Evolutionary conservation across 2,797 vertebrate species (phyloP).

Genomic region (Syncerus caffer): DNA sequence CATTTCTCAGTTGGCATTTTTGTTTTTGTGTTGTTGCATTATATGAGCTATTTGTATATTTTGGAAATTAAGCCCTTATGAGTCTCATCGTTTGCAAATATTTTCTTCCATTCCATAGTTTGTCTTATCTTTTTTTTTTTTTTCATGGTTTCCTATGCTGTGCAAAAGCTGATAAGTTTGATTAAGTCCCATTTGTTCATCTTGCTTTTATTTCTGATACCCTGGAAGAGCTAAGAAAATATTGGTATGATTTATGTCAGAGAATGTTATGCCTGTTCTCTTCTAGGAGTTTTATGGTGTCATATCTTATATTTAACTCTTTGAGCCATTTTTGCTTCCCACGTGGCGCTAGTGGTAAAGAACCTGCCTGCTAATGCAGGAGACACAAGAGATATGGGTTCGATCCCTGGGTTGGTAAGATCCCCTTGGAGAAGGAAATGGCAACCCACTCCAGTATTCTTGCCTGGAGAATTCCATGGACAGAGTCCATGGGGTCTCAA

Average conservation of each 20-base stretch:
- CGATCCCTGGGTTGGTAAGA: not conserved
- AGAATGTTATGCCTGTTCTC: not conserved
- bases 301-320: not conserved
- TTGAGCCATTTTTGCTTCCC: not conserved
- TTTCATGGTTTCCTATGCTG: not conserved
- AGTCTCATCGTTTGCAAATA: not conserved
- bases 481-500: not conserved
- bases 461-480: not conserved
- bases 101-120: not conserved
- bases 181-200: not conserved
- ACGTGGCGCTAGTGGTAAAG: not conserved
- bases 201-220: not conserved
- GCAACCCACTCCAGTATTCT: not conserved
- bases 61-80: not conserved
- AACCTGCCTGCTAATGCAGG: not conserved
- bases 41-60: not conserved
- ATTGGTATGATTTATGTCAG: not conserved
- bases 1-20: not conserved
- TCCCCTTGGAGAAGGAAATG: not conserved
- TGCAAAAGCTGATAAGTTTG: not conserved
- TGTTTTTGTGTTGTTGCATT: not conserved
- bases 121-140: not conserved
- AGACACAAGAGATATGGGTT: not conserved
- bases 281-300: not conserved
- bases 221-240: not conserved